A percentile compares a stretch with the other conserved stretches of the same genome.
These are phyloP conservation scores for Ceratina japonica DNA, from an alignment of 1,140 invertebrate species.

Conservation along the genomic window DNA sequence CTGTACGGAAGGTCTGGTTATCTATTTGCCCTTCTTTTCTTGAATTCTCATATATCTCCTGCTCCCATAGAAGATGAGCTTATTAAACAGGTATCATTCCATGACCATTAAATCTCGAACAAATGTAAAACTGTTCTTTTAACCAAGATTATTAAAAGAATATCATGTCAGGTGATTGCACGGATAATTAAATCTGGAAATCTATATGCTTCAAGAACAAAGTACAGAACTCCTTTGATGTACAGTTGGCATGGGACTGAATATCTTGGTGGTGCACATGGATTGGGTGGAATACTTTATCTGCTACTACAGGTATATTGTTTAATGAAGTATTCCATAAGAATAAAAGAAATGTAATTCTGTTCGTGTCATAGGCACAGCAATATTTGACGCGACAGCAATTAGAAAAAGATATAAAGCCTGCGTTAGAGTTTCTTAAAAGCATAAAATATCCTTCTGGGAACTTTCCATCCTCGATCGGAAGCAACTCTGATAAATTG, in stretches of 20 bases:
- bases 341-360: background rate
- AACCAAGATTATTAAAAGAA: conserved; percentile 9
- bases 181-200: conserved; percentile 85
- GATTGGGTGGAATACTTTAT: conserved; percentile 91
- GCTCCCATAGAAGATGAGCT: conserved; percentile 76
- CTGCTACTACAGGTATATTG: conserved; percentile 86
- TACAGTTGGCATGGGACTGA: conserved; percentile 93
- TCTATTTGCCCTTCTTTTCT: conserved; percentile 87
- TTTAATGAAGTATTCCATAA: no score
- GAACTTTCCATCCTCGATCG: conserved; percentile 92
- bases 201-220: conserved; percentile 77
- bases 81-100: conserved; percentile 76
- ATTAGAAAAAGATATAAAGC: conserved; percentile 81
- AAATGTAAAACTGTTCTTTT: background rate
- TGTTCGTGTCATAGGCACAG: conserved; percentile 76
- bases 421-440: conserved; percentile 84
- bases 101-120: background rate
- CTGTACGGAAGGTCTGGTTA: conserved; percentile 92
- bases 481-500: conserved; percentile 86
- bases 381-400: conserved; percentile 80
- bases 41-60: conserved; percentile 82
- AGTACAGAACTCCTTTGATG: conserved; percentile 84
- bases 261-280: conserved; percentile 94
- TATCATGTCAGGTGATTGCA: conserved; percentile 80
- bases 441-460: conserved; percentile 85